phyloP scores from a whole-genome alignment of 2,113 vertebrate species.

The Odocoileus virginianus region DNA sequence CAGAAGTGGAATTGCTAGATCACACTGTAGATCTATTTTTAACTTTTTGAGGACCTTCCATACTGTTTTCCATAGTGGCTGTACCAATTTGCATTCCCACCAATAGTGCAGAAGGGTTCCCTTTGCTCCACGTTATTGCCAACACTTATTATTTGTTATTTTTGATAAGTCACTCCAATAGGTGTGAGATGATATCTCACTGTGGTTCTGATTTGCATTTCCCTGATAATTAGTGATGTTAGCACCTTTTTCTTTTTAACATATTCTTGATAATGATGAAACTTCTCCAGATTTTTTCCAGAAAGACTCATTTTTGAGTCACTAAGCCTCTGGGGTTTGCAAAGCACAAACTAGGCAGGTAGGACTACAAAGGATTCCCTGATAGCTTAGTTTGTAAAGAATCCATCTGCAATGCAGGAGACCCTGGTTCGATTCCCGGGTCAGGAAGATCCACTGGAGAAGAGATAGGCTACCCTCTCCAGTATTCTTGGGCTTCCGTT shows the following conservation, averaged over 20 bases:
- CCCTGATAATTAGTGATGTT: background rate
- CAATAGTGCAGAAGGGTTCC: background rate
- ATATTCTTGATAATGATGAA: background rate
- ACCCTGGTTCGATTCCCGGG: background rate
- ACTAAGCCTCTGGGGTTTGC: background rate
- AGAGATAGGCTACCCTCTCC: background rate
- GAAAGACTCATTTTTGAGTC: background rate
- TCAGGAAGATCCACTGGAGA: background rate
- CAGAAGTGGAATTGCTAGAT: background rate
- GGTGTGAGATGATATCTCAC: background rate
- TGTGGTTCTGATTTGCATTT: background rate
- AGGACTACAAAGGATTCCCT: background rate
- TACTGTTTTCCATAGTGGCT: background rate
- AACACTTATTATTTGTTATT: background rate
- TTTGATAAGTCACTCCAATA: background rate
- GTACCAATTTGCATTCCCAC: background rate
- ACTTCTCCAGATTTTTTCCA: background rate
- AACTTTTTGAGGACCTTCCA: background rate
- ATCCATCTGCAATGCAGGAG: background rate
- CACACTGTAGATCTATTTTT: background rate
- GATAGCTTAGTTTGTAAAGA: background rate
- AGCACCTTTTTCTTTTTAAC: background rate
- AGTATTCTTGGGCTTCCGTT: background rate
- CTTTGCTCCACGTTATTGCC: background rate
- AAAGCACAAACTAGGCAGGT: background rate